These are phyloP conservation scores for Apotomis turbidana DNA, from an alignment of 2,888 invertebrate genomes.

Conservation along the genomic window DNA sequence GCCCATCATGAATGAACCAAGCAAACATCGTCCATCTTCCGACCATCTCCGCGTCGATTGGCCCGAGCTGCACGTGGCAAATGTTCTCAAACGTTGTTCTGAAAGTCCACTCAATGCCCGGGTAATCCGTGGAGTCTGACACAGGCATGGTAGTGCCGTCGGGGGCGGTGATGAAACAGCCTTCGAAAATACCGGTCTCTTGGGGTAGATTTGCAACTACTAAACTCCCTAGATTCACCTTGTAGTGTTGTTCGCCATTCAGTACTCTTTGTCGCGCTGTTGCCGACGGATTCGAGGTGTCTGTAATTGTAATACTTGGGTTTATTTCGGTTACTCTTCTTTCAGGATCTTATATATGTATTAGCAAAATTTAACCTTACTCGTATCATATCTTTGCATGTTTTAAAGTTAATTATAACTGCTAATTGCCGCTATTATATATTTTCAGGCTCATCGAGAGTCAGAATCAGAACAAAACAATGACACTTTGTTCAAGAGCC, in stretches of 20 bases:
- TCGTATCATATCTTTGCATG: no score
- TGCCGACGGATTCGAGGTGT: constrained; percentile 19
- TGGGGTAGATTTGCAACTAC: constrained; percentile 27
- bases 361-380: no score
- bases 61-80: constrained; percentile 30
- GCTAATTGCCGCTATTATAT: no score
- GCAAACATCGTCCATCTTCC: constrained; percentile 34
- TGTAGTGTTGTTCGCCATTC: constrained; percentile 31
- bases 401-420: no score
- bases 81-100: constrained; percentile 17
- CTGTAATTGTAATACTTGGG: constrained; percentile 9
- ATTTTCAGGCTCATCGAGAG: no score
- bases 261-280: constrained; percentile 32
- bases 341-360: no score
- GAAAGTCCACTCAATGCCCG: constrained; percentile 29
- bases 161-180: constrained; percentile 38
- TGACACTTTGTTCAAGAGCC: no score
- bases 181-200: constrained; percentile 32
- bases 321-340: not conserved
- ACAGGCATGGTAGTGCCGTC: constrained; percentile 36
- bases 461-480: no score
- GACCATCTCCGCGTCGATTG: constrained; percentile 21
- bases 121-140: constrained; percentile 28
- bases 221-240: constrained; percentile 15
- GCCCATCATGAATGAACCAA: constrained; percentile 35